Evolutionary conservation across 2,113 vertebrate genomes (phyloP).

Genomic region (Pipra filicauda): DNA sequence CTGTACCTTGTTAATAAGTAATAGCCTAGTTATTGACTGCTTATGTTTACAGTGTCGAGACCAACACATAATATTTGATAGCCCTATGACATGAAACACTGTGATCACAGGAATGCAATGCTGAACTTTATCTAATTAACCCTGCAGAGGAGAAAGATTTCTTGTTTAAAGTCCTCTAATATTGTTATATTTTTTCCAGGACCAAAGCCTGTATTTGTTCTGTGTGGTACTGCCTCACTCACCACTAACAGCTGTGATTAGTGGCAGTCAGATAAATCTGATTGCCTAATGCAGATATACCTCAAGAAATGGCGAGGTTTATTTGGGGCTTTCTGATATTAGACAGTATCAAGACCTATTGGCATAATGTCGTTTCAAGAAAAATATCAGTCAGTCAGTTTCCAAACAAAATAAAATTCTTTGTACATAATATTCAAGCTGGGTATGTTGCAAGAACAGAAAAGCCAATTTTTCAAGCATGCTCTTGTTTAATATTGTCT

Average conservation of each 20-base stretch:
- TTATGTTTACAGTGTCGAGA: not conserved
- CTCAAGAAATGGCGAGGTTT: not conserved
- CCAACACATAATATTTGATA: slow-evolving; percentile 3
- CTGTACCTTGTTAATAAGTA: not conserved
- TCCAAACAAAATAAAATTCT: not conserved
- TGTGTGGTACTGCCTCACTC: not conserved
- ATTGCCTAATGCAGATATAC: not conserved
- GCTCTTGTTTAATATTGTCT: not conserved
- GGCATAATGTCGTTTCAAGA: not conserved
- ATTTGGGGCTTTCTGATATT: not conserved
- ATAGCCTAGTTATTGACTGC: not conserved
- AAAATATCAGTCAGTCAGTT: not conserved
- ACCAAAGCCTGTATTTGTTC: slow-evolving; percentile 11
- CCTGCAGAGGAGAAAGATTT: not conserved
- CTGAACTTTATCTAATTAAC: not conserved
- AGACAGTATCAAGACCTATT: not conserved
- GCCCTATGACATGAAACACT: not conserved
- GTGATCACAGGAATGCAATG: not conserved
- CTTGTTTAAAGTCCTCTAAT: not conserved
- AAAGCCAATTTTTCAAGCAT: not conserved
- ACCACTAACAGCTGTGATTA: not conserved
- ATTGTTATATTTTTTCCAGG: not conserved
- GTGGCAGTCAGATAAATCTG: not conserved
- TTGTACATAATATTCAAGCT: not conserved
- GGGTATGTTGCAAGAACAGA: not conserved